Conservation (phyloP, 35 echinoderm and acorn worm genomes). For the Apostichopus japonicus region DNA sequence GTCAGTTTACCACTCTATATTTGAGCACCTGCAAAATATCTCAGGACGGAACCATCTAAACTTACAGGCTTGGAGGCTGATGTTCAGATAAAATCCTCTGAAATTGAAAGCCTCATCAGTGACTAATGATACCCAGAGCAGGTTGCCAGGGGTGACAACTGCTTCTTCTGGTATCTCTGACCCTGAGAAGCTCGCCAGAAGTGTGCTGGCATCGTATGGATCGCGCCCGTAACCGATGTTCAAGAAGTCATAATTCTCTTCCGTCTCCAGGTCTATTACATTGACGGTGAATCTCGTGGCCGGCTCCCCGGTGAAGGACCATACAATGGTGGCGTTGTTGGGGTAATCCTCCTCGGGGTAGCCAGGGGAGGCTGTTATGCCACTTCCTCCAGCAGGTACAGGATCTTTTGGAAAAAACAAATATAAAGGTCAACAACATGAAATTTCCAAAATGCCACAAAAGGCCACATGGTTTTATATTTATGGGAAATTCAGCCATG, state of each 20-base stretch:
- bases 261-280: not conserved
- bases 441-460: no score
- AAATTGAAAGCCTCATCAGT: not conserved
- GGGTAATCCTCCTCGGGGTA: constrained; percentile 2
- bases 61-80: not conserved
- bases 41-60: no score
- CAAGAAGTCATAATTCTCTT: not conserved
- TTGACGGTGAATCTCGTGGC: not conserved
- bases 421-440: no score
- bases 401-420: not conserved
- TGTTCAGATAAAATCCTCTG: constrained; percentile 16
- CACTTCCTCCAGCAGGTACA: not conserved
- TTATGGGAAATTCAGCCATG: no score
- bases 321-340: not conserved
- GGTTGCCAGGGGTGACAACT: constrained; percentile 17
- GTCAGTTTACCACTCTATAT: no score
- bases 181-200: not conserved
- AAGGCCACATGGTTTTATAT: no score
- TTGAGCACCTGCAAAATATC: no score
- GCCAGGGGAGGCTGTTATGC: not conserved
- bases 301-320: not conserved
- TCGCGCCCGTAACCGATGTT: not conserved
- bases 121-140: not conserved
- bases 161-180: not conserved
- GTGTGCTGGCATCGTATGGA: not conserved